These are phyloP conservation scores for Triops longicaudatus DNA, from an alignment of 1,140 invertebrate species.

Conservation along the genomic window DNA sequence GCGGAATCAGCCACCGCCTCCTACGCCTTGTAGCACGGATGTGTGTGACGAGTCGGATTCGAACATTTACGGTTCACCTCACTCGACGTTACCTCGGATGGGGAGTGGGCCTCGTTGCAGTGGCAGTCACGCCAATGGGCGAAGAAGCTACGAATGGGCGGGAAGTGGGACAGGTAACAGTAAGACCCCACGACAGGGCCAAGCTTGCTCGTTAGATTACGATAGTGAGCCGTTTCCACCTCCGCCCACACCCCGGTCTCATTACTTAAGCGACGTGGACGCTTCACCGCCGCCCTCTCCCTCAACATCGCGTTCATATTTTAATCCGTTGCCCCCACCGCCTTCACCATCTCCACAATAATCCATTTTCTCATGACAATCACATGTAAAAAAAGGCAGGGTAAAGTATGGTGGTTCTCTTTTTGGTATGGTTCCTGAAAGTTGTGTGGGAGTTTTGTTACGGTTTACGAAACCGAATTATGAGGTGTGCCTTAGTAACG, in stretches of 20 bases:
- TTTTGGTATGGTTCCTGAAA: not conserved
- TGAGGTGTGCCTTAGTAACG: not conserved
- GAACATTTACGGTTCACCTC: conserved; percentile 20
- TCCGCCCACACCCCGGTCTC: conserved; percentile 71
- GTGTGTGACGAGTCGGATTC: conserved; percentile 80
- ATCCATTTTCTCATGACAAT: not conserved
- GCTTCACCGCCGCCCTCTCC: conserved; percentile 61
- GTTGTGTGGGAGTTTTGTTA: not conserved
- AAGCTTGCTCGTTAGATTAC: conserved; percentile 45
- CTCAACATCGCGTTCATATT: conserved; percentile 54
- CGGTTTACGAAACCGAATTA: not conserved
- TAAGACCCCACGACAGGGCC: not conserved
- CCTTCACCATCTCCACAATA: conserved; percentile 46
- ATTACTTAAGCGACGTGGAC: conserved; percentile 50
- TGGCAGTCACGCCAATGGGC: not conserved
- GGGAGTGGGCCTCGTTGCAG: conserved; percentile 16
- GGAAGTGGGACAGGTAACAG: not conserved
- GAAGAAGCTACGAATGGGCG: conserved; percentile 20
- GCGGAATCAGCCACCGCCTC: conserved; percentile 74
- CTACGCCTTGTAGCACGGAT: conserved; percentile 88
- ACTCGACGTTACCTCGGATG: conserved; percentile 24
- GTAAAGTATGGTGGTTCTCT: not conserved
- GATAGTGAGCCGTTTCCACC: conserved; percentile 64
- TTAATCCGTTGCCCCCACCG: conserved; percentile 63
- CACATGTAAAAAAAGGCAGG: not conserved